Conservation (phyloP, 2,888 invertebrate species). For the Pseudanteris insignis region DNA sequence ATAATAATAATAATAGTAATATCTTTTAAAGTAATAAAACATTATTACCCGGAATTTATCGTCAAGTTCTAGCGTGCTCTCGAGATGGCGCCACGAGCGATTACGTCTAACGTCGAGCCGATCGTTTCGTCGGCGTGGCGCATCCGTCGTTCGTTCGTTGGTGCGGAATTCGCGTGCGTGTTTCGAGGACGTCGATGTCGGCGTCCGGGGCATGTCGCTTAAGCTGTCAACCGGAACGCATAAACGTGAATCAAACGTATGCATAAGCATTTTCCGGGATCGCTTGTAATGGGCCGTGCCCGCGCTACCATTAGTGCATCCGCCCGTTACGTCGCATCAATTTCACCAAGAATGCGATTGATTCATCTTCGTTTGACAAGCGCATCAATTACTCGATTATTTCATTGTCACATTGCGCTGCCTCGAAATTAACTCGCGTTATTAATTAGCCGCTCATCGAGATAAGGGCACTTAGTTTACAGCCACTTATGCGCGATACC, state of each 20-base stretch:
- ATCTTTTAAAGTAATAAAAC: no score
- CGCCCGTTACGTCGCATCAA: conserved; percentile 27
- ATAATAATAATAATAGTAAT: no score
- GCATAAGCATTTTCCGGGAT: conserved; percentile 29
- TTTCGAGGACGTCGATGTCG: conserved; percentile 30
- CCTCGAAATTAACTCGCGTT: conserved; percentile 12
- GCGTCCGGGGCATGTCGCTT: conserved; percentile 32
- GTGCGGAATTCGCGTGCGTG: conserved; percentile 13
- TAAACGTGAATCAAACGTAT: conserved; percentile 41
- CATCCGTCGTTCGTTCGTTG: not conserved
- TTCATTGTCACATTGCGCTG: conserved; percentile 22
- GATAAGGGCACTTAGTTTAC: no score
- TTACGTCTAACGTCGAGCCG: no score
- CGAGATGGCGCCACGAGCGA: no score
- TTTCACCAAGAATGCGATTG: conserved; percentile 31
- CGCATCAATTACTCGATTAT: conserved; percentile 37
- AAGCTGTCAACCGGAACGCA: conserved; percentile 41
- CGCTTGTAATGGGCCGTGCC: conserved; percentile 8
- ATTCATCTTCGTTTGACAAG: conserved; percentile 31
- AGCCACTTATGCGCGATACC: no score
- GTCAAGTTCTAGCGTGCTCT: no score
- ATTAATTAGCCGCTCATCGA: conserved; percentile 19
- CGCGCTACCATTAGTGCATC: conserved; percentile 16
- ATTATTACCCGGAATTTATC: no score
- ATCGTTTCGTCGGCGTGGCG: not conserved